phyloP scores from a whole-genome alignment of 30 jellyfish, hydroid and myxozoan genomes.

The Phacellophora camtschatica region DNA sequence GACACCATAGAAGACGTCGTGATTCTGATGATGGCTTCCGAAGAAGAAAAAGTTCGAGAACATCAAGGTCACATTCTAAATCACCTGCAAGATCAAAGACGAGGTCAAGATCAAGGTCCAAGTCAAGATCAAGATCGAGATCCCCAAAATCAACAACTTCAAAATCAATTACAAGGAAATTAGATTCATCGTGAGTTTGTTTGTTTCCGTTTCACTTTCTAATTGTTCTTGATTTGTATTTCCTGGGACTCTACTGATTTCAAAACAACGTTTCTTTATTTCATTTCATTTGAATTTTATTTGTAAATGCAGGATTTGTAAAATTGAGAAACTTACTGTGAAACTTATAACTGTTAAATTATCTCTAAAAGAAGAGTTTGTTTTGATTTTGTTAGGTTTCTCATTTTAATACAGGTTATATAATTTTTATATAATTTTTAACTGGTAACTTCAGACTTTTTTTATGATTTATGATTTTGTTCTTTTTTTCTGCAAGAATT shows the following conservation, averaged over 20 bases:
- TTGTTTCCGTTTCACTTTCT: not conserved
- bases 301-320: not conserved
- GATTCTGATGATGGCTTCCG: not conserved
- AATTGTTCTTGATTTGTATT: not conserved
- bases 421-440: no score
- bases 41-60: not conserved
- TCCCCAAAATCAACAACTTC: slow-evolving; percentile 60
- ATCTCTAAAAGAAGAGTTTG: no score
- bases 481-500: no score
- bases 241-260: no score
- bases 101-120: slow-evolving; percentile 39
- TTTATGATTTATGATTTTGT: no score
- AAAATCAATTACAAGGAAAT: slow-evolving; percentile 47
- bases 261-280: no score
- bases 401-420: no score
- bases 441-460: no score
- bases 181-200: slow-evolving; percentile 68
- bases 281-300: not conserved
- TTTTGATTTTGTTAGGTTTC: no score
- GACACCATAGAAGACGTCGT: slow-evolving; percentile 3
- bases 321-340: no score
- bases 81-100: slow-evolving; percentile 46
- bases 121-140: slow-evolving; percentile 66
- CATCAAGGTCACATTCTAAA: slow-evolving; percentile 32
- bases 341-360: no score